A percentile compares a stretch with the other conserved stretches of the same genome.
These are phyloP conservation scores for Parazoanthus darwini DNA, from an alignment of 92 coral and sea anemone species.

Conservation along the genomic window DNA sequence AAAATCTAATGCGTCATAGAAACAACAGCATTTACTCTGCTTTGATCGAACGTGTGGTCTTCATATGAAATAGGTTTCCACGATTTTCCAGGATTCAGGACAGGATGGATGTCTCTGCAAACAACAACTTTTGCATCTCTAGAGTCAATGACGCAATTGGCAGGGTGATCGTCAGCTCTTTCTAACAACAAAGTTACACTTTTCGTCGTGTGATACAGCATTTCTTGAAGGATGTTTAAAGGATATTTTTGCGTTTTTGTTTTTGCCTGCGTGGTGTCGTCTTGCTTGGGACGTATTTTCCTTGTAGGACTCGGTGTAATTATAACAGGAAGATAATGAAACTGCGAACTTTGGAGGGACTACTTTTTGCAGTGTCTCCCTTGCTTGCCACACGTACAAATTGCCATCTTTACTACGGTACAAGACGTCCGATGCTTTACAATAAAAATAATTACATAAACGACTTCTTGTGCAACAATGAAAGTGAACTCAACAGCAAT, in stretches of 20 bases:
- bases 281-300: no score
- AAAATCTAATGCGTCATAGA: conserved; percentile 10
- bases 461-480: no score
- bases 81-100: conserved; percentile 37
- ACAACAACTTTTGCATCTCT: conserved; percentile 57
- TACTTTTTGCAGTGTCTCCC: conserved; percentile 41
- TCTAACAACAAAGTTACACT: conserved; percentile 50
- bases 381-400: conserved; percentile 50
- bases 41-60: conserved; percentile 41
- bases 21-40: conserved; percentile 31
- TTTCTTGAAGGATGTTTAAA: conserved; percentile 51
- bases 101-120: conserved; percentile 61
- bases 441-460: no score
- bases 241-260: conserved; percentile 52
- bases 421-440: no score
- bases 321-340: conserved; percentile 53
- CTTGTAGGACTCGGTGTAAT: conserved; percentile 42
- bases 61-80: conserved; percentile 36
- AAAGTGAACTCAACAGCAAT: no score
- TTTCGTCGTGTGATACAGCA: conserved; percentile 46
- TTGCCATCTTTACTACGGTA: no score
- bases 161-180: neutral
- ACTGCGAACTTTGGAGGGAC: conserved; percentile 43
- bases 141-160: conserved; percentile 45
- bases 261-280: conserved; percentile 46